Evolutionary conservation across 2,113 vertebrate genomes (phyloP).

Genomic region (Gulo gulo): DNA sequence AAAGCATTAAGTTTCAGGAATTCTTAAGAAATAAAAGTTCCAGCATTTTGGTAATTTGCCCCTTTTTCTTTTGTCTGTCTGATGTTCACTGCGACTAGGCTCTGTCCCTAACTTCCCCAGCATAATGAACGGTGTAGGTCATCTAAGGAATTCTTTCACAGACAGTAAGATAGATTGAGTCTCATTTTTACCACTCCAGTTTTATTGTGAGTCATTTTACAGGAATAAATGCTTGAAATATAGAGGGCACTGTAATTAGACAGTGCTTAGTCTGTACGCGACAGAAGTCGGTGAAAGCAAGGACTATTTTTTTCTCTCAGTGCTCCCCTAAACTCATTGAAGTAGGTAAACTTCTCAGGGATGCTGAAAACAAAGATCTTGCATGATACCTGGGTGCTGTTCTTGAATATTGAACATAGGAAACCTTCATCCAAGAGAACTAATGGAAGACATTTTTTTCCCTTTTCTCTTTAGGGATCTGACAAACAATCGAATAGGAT

Average conservation of each 20-base stretch:
- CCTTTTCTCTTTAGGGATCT: conserved; percentile 86
- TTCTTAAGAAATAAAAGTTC: neutral
- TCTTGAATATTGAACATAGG: neutral
- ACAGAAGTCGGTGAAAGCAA: neutral
- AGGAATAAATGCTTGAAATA: neutral
- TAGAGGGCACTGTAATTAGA: neutral
- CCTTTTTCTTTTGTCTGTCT: neutral
- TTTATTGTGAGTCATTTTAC: conserved; percentile 6
- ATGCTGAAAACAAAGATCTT: neutral
- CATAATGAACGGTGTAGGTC: neutral
- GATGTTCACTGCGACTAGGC: neutral
- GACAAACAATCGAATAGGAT: conserved; percentile 97
- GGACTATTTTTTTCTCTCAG: neutral
- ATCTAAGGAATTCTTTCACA: neutral
- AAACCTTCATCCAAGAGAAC: neutral
- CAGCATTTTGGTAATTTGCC: neutral
- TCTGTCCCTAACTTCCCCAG: neutral
- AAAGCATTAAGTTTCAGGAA: neutral
- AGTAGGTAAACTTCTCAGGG: neutral
- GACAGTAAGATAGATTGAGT: neutral
- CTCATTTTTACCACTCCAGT: neutral
- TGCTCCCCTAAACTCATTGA: neutral
- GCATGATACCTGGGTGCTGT: neutral
- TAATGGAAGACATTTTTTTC: neutral
- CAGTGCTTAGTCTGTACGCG: fast-evolving